Base-by-base conservation (phyloP, 2,797 vertebrate genomes). In the Scarus forsteni region DNA sequence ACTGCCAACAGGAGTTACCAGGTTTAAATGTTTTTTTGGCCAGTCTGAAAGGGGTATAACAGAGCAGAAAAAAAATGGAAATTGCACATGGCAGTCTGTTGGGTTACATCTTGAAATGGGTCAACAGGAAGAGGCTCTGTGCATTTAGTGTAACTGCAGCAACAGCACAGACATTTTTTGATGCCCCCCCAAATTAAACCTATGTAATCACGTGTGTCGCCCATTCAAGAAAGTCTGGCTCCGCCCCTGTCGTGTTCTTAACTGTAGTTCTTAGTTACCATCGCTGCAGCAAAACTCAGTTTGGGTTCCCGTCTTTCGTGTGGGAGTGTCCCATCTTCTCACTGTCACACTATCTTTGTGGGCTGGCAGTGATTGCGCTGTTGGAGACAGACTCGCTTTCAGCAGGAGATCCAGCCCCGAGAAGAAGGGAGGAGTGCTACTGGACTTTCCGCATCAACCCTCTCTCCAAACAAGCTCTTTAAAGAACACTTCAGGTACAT, bases 401-500 rank as follows among this genome's bases (percentile, higher is more conserved):
- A 34, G 56, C 11, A 27, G 27, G 38, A 6, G 16, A 19, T 2
- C 4, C 8, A 5, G 14, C 46, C 16, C 13, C 1, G 3, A 48
- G 56, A 61, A 51, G 44, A 34, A 77, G 70, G 66, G 60, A 80
- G 63, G 59, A 39, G 52, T 39, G 10, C 48, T 1, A 15, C 45
- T 13, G 48, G 8, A 51, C 50, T 45, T 27, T 75, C 16, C 14
- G 0, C 8, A 6, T 57, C 55, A 4, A 14, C 18, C 1, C 39
- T 70, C 7, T 39, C 70, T 5, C 2, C 50, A n/a, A 40, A 13
- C 51, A 73, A 60, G 3, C 42, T 14, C 39, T 0, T n/a, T 11
- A 1, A 44, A 18, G 51, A 8, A 50, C 51, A 4, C 10, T 35
- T 5, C 46, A 80, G 84, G 89, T 89, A 88, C 19, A 10, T 39